Base-by-base conservation (phyloP, 2,888 invertebrate species). In the Branchellion lobata region DNA sequence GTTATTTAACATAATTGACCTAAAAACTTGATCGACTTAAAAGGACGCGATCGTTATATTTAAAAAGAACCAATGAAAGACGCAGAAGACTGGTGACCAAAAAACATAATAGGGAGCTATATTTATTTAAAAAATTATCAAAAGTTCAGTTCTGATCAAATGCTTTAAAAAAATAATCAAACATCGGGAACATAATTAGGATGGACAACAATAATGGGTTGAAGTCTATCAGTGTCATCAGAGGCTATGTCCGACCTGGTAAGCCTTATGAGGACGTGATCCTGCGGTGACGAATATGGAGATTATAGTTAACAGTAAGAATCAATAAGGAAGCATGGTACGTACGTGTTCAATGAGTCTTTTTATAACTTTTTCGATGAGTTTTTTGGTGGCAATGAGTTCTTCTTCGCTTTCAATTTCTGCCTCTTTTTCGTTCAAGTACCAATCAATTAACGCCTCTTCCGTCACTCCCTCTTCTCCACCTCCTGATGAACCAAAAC, bases 341-440 rank as follows among this genome's bases (percentile, higher is more conserved):
- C 87, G 85, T 83, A 87, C 87, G 81, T 85, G 85, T 79, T 86
- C 85, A 18, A 87, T 82, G 1, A 88, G 91, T 80, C 97, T 90
- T 86, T 96, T 94, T 79, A 99, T 92, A 80, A 99, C 93, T 89
- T 96, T 96, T 87, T 97, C 96, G 33, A 96, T 92, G 33, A 98
- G 89, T 21, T 91, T 91, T 88, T 96, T 97, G 85, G 92, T 91
- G 85, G 95, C 93, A 0, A 95, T 87, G 51, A 97, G 89, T 84
- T 98, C 96, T 29, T 93, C 93, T 86, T 98, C 97, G 0, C 91
- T 91, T 85, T 98, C 96, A 81, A 98, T 93, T 84, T 93, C 92
- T 81, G 92, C 92, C 83, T 93, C 92, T 79, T 96, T 91, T 86
- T 94, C 92, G 18, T 85, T 85, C 83, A 98, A 88, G 87, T 96